Evolutionary conservation across 2,113 vertebrate species (phyloP).

Genomic region (Otus sunia): DNA sequence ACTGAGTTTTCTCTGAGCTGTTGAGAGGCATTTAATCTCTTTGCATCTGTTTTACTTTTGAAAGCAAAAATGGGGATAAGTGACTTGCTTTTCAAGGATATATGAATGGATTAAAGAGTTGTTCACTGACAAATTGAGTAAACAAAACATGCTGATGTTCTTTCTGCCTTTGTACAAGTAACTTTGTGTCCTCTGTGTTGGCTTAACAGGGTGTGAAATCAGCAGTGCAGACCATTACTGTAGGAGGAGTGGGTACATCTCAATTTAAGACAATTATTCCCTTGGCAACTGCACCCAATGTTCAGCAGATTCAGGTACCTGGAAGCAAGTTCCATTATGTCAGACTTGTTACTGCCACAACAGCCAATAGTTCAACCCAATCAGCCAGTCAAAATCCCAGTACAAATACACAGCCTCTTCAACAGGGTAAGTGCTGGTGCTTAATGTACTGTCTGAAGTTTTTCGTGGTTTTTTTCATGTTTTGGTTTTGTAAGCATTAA

Average conservation of each 20-base stretch:
- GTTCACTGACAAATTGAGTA: neutral
- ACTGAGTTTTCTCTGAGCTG: neutral
- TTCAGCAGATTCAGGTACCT: conserved; percentile 98
- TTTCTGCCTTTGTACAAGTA: conserved; percentile 1
- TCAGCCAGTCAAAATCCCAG: conserved; percentile 81
- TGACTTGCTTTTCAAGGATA: neutral
- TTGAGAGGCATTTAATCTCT: neutral
- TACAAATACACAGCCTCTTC: conserved; percentile 86
- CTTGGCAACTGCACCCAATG: conserved; percentile 88
- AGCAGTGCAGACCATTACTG: conserved; percentile 86
- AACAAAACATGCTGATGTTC: neutral
- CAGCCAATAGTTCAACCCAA: conserved; percentile 80
- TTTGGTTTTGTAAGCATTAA: neutral
- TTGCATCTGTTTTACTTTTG: neutral
- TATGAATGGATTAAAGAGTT: neutral
- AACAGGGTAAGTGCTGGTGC: conserved; percentile 81
- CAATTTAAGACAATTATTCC: conserved; percentile 98
- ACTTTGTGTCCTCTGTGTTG: conserved; percentile 47
- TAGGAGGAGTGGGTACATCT: conserved; percentile 86
- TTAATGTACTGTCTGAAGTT: neutral
- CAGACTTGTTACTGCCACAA: conserved; percentile 92
- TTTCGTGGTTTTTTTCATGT: neutral
- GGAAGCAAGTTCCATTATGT: conserved; percentile 98
- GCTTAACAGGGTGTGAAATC: conserved; percentile 85
- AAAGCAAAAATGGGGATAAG: neutral